A percentile compares a stretch with the other conserved stretches of the same genome.
These are phyloP conservation scores for Venustoraphidia nigricollis DNA, from an alignment of 2,888 invertebrate species.

Conservation along the genomic window DNA sequence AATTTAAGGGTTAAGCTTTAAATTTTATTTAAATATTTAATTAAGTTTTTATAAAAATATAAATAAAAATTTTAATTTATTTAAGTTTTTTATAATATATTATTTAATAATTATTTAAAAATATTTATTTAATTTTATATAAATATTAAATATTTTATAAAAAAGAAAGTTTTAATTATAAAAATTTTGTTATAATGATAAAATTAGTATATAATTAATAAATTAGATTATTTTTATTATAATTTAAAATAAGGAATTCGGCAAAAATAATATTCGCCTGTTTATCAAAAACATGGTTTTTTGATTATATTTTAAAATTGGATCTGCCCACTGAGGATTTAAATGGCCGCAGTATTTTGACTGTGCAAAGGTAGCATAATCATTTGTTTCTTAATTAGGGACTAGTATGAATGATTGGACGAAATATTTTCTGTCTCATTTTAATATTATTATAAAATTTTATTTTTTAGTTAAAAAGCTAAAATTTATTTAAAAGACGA, in stretches of 20 bases:
- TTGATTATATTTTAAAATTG: constrained; percentile 44
- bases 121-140: neutral
- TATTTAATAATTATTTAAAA: neutral
- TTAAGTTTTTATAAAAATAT: neutral
- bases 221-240: constrained; percentile 3
- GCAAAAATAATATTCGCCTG: constrained; percentile 49
- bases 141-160: neutral
- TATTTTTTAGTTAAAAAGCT: constrained; percentile 47
- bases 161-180: neutral
- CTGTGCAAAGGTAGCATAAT: constrained; percentile 72
- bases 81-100: neutral
- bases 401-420: constrained; percentile 63
- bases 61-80: neutral
- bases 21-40: neutral
- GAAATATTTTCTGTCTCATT: constrained; percentile 45
- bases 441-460: constrained; percentile 34
- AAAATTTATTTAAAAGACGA: constrained; percentile 51
- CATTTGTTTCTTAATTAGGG: constrained; percentile 64
- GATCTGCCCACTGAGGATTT: constrained; percentile 58
- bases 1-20: neutral
- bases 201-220: neutral
- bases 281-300: constrained; percentile 68
- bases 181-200: neutral
- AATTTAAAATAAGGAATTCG: constrained; percentile 40
- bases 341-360: constrained; percentile 66